Evolutionary conservation across 2,113 vertebrate species (phyloP).

Genomic region (Dendropsophus ebraccatus): DNA sequence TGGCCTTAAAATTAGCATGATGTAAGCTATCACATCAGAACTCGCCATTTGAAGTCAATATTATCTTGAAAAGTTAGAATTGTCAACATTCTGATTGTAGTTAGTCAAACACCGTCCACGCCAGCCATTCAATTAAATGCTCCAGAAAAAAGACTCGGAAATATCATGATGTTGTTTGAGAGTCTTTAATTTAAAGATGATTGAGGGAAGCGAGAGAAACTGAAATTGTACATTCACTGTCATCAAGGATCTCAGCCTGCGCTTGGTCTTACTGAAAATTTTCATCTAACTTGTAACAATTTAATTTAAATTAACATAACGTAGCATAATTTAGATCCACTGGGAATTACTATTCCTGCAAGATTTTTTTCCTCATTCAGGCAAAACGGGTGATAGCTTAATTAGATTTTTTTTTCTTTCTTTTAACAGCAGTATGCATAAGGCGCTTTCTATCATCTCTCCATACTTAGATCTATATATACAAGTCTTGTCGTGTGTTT

Average conservation of each 20-base stretch:
- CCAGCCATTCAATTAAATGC: neutral
- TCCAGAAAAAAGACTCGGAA: neutral
- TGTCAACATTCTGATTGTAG: neutral
- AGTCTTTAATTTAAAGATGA: conserved; percentile 38
- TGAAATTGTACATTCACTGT: conserved; percentile 33
- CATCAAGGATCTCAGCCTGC: conserved; percentile 29
- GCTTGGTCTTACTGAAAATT: conserved; percentile 35
- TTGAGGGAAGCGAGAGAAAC: conserved; percentile 1
- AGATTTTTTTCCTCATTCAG: conserved; percentile 34
- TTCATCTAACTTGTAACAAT: conserved; percentile 48
- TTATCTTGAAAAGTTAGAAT: neutral
- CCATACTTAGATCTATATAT: neutral
- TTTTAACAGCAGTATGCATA: neutral
- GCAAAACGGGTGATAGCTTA: conserved; percentile 49
- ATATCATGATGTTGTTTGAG: neutral
- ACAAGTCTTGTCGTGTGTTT: neutral
- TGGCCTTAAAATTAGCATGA: neutral
- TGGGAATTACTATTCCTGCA: conserved; percentile 43
- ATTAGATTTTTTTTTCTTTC: conserved; percentile 40
- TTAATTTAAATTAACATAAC: conserved; percentile 53
- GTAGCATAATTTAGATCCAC: conserved; percentile 43
- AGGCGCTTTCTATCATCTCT: neutral
- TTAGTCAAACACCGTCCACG: neutral
- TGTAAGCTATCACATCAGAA: neutral
- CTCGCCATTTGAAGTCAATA: neutral